Conservation (phyloP, 1,140 invertebrate species). For the Thaumetopoea pityocampa region DNA sequence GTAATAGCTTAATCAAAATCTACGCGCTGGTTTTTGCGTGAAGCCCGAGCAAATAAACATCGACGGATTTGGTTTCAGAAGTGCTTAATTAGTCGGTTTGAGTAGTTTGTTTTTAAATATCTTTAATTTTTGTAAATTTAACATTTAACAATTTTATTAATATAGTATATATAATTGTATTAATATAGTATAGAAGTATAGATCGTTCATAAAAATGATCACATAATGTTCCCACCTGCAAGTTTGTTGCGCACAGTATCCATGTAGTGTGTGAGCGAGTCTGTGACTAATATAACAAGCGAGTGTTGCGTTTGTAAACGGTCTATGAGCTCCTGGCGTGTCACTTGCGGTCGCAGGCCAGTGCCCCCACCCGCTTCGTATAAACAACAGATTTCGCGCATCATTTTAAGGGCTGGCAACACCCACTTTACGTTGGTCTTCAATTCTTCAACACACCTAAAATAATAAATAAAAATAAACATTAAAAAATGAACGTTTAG, state of each 20-base stretch:
- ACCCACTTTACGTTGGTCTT: conserved; percentile 94
- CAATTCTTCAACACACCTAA: conserved; percentile 92
- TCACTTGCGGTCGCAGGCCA: conserved; percentile 70
- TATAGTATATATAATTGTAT: too few species aligned
- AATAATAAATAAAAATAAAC: conserved; percentile 9
- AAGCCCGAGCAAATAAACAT: too few species aligned
- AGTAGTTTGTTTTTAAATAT: too few species aligned
- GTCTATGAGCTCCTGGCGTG: conserved; percentile 88
- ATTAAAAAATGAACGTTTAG: too few species aligned
- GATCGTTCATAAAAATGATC: too few species aligned
- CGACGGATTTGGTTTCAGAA: too few species aligned
- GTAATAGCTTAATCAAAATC: too few species aligned
- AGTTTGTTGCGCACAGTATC: conserved; percentile 83
- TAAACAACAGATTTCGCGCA: conserved; percentile 95
- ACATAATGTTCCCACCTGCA: conserved; percentile 46
- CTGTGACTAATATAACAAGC: conserved; percentile 94
- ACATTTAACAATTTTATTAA: too few species aligned
- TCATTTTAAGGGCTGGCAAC: conserved; percentile 95
- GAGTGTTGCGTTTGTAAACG: conserved; percentile 94
- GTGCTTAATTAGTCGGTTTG: too few species aligned
- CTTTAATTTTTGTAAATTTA: too few species aligned
- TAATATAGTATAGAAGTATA: too few species aligned
- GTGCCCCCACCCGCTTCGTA: conserved; percentile 89
- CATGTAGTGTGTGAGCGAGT: conserved; percentile 95
- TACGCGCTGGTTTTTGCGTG: too few species aligned